phyloP scores from a whole-genome alignment of 2,113 vertebrate genomes.

The Antigone vipio region DNA sequence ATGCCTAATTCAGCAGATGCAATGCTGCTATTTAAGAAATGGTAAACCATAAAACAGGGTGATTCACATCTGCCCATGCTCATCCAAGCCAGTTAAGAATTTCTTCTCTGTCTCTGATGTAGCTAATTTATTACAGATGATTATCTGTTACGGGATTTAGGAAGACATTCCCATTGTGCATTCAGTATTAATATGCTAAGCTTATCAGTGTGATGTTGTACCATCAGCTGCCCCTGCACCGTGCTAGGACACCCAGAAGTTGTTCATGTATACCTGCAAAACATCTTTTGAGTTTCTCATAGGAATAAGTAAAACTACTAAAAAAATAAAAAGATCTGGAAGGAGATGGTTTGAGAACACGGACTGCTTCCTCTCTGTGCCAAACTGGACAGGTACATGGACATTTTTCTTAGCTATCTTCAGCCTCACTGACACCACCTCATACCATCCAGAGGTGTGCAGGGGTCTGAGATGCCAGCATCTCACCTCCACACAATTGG shows the following conservation, averaged over 20 bases:
- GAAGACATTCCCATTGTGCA: not conserved
- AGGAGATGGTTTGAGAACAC: not conserved
- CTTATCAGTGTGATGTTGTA: not conserved
- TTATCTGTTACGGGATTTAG: not conserved
- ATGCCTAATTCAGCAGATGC: not conserved
- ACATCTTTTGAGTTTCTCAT: not conserved
- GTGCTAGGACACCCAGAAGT: not conserved
- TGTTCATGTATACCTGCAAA: not conserved
- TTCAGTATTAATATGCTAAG: not conserved
- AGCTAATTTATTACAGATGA: not conserved
- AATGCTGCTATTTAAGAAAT: not conserved
- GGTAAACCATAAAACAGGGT: not conserved
- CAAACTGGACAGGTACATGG: not conserved
- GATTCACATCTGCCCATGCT: not conserved
- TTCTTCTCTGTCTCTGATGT: not conserved
- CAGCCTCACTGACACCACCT: not conserved
- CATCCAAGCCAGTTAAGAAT: not conserved
- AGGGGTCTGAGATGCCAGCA: not conserved
- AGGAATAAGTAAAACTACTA: not conserved
- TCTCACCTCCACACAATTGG: fast-evolving
- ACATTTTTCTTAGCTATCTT: not conserved
- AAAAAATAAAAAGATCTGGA: not conserved
- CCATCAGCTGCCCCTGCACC: not conserved
- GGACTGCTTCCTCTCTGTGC: not conserved
- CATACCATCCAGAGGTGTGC: not conserved